These are phyloP conservation scores for Scyliorhinus canicula DNA, from an alignment of 2,797 vertebrate genomes.

Conservation along the genomic window DNA sequence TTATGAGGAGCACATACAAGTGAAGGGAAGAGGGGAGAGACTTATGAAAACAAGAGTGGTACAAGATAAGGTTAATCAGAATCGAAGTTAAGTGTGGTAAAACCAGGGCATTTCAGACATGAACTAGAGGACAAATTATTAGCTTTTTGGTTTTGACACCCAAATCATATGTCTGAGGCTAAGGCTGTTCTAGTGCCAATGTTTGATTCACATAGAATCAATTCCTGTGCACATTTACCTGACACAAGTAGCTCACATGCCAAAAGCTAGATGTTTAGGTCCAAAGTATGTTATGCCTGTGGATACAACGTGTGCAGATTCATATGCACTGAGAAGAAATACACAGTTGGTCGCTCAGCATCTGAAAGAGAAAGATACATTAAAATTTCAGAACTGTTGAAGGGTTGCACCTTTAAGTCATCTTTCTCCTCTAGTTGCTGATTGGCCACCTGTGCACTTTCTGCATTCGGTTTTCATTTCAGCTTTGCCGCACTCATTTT, in stretches of 20 bases:
- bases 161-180: not conserved
- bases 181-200: not conserved
- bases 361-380: conserved; percentile 1
- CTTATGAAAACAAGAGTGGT: not conserved
- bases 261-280: not conserved
- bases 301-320: not conserved
- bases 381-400: conserved; percentile 2
- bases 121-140: not conserved
- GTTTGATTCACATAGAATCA: conserved; percentile 1
- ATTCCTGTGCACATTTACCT: conserved; percentile 20
- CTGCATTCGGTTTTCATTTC: not conserved
- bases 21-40: not conserved
- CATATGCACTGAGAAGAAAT: not conserved
- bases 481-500: not conserved
- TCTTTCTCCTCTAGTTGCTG: not conserved
- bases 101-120: not conserved
- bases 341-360: not conserved
- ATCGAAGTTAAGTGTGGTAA: not conserved
- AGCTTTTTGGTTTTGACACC: not conserved
- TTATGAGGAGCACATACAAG: too few species aligned
- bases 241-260: not conserved
- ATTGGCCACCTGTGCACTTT: not conserved
- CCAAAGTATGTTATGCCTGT: not conserved
- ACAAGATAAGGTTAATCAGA: not conserved
- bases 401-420: not conserved